Evolutionary conservation across 1,140 invertebrate species (phyloP), one percentile per base, ranked within the genome.

Genomic region (Eriocheir sinensis): DNA sequence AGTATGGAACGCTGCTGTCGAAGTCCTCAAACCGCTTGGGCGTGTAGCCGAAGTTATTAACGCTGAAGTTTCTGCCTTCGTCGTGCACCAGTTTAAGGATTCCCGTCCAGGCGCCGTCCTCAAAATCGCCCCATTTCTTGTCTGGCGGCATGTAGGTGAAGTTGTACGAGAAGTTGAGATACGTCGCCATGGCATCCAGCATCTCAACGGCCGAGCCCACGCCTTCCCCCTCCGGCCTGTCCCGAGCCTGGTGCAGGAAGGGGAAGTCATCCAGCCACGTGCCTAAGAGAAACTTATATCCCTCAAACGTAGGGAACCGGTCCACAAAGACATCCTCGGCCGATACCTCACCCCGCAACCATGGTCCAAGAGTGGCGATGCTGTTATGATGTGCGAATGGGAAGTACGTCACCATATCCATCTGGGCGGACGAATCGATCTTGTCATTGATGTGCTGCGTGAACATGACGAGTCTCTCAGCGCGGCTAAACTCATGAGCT

Each of bases 41-140:
- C 38, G 91, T 93, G 91, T 89, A 38, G 27, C 34, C 91, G 27
- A 95, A 89, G 85, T 95, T 93, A 72, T 95, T 95, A 53, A 95
- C 89, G 36, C 91, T 95, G 60, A 95, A 93, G 91, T 95, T 95
- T 36, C 93, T 93, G 15, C 89, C 94, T 0, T 34, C 44, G 8
- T 85, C 8, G 91, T 90, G 48, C 15, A 95, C 91, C 85, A 93
- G 89, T n/a, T 91, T 91, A 17, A 95, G 53, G 38, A 95, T 90
- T 12, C 94, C 94, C 44, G 30, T 95, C 86, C 92, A 95, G 1
- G 94, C 86, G 9, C 91, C 94, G n/a, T 95, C 93, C 15, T 93
- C 91, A 60, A 53, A 93, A 0, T 48, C 91, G 0, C 94, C 94
- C 94, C 94, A 95, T 17, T 80, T 30, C n/a, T 36, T 21, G 85